Percentiles rank a stretch among this genome's conserved stretches.
Evolutionary conservation across 2,888 invertebrate species (phyloP).

Genomic region (Epistrophella euchroma): DNA sequence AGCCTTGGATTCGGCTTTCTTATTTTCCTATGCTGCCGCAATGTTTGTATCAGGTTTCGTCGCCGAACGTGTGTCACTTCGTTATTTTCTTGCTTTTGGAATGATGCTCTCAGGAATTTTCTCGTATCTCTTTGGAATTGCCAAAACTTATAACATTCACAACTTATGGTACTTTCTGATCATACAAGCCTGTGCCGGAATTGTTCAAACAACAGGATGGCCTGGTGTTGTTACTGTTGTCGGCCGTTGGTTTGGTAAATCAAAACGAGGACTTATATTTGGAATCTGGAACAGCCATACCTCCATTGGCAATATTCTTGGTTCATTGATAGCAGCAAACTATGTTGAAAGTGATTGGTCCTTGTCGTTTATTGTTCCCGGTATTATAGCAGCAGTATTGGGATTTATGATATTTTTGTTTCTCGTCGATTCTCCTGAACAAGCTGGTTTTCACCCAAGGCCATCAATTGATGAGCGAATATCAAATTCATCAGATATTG

Average conservation of each 20-base stretch:
- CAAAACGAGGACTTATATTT: slow-evolving; percentile 95
- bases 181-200: slow-evolving; percentile 94
- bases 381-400: slow-evolving; percentile 89
- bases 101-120: slow-evolving; percentile 95
- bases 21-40: slow-evolving; percentile 95
- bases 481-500: slow-evolving; percentile 83
- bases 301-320: slow-evolving; percentile 96
- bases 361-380: slow-evolving; percentile 95
- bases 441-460: slow-evolving; percentile 86
- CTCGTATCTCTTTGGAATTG: slow-evolving; percentile 95
- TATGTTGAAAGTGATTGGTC: slow-evolving; percentile 96
- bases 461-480: slow-evolving; percentile 75
- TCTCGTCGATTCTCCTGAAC: slow-evolving; percentile 91
- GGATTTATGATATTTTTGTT: slow-evolving; percentile 92
- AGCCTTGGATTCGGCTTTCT: slow-evolving; percentile 94
- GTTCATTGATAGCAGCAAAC: slow-evolving; percentile 93
- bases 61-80: slow-evolving; percentile 95
- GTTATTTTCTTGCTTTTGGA: slow-evolving; percentile 95
- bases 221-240: slow-evolving; percentile 96
- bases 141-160: slow-evolving; percentile 92
- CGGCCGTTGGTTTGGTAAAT: slow-evolving; percentile 98
- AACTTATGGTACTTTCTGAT: slow-evolving; percentile 91
- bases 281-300: slow-evolving; percentile 99
- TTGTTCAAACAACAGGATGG: slow-evolving; percentile 97
- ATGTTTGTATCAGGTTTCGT: slow-evolving; percentile 97